A percentile compares a stretch with the other conserved stretches of the same genome.
Conservation (phyloP, 2,888 invertebrate species). For the Phyllotreta striolata region DNA sequence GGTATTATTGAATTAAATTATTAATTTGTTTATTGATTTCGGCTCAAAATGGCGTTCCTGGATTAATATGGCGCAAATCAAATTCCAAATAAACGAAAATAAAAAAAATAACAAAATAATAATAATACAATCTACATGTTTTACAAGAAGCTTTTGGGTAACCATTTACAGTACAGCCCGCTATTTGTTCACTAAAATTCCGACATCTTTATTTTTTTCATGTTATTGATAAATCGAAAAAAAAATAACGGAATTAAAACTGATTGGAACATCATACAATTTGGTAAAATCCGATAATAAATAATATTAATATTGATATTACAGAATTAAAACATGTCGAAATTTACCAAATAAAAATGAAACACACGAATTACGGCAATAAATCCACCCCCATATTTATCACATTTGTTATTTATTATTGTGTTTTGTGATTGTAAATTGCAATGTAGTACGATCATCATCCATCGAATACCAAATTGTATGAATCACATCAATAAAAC, state of each 20-base stretch:
- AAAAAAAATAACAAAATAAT: too few relatives aligned
- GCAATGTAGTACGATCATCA: background rate
- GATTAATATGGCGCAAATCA: slow-evolving; percentile 30
- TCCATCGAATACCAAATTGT: slow-evolving; percentile 32
- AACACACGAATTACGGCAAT: too few relatives aligned
- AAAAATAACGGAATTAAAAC: background rate
- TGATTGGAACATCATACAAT: slow-evolving; percentile 30
- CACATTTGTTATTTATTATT: slow-evolving; percentile 8
- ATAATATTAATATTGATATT: background rate
- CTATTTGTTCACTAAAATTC: slow-evolving; percentile 19
- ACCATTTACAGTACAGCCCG: slow-evolving; percentile 37
- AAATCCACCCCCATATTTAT: too few relatives aligned
- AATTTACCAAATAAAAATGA: background rate
- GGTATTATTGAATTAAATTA: slow-evolving; percentile 1
- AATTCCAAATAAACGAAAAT: slow-evolving; percentile 11
- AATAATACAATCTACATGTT: slow-evolving; percentile 30
- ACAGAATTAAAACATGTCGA: background rate
- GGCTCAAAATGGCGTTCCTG: slow-evolving; percentile 20
- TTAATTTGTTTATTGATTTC: background rate
- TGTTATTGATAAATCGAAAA: background rate
- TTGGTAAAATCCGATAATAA: slow-evolving; percentile 22
- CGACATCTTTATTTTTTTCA: background rate
- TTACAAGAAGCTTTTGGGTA: slow-evolving; percentile 36
- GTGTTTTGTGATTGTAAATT: slow-evolving; percentile 29
- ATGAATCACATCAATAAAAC: slow-evolving; percentile 20